phyloP scores from a whole-genome alignment of 1,140 invertebrate species.

The Zaprionus africanus region DNA sequence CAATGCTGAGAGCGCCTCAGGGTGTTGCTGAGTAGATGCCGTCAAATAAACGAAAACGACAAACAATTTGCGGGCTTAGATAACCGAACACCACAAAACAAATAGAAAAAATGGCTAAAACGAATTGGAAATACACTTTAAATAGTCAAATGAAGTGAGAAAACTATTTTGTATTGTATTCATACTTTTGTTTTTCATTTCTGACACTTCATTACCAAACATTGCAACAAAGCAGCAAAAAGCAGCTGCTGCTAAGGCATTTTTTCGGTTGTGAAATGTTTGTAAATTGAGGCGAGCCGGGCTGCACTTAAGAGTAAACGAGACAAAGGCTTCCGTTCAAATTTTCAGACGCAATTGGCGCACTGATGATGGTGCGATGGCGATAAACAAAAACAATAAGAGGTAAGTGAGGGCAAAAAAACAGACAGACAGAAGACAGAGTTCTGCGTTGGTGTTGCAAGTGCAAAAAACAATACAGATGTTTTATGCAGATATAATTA shows the following conservation, averaged over 20 bases:
- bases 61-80: constrained; percentile 44
- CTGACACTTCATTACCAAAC: background rate
- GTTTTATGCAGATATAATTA: constrained; percentile 9
- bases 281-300: background rate
- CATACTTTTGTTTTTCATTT: background rate
- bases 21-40: constrained; percentile 5
- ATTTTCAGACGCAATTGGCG: constrained; percentile 18
- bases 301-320: constrained; percentile 10
- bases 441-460: constrained; percentile 12
- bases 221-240: too few species aligned
- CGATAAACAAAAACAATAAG: constrained; percentile 16
- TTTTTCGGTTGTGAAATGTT: constrained; percentile 1
- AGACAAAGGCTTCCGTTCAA: constrained; percentile 14
- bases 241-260: background rate
- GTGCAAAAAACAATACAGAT: constrained; percentile 18
- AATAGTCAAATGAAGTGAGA: background rate
- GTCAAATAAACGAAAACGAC: constrained; percentile 33
- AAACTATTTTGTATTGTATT: background rate
- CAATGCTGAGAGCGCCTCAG: constrained; percentile 13
- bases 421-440: background rate
- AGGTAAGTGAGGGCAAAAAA: background rate
- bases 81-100: constrained; percentile 25
- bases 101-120: background rate
- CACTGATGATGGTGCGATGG: constrained; percentile 15
- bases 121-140: constrained; percentile 20